A percentile compares a stretch with the other conserved stretches of the same genome.
These are phyloP conservation scores for Dinomys branickii DNA, from an alignment of 2,113 vertebrate species.

Conservation along the genomic window DNA sequence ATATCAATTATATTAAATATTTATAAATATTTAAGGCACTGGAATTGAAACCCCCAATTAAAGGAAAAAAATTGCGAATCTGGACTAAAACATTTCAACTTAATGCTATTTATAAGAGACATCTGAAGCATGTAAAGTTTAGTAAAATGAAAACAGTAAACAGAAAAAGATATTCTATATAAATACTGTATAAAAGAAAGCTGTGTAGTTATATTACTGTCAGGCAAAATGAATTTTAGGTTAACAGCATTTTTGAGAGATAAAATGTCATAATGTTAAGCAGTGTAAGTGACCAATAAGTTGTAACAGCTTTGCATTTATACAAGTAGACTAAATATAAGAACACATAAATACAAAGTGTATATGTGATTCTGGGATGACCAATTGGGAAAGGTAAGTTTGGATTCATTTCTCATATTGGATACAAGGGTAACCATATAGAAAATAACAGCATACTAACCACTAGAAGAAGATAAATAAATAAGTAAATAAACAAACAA, in stretches of 20 bases:
- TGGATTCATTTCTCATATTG: background rate
- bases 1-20: background rate
- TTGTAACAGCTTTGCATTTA: background rate
- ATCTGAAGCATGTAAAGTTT: background rate
- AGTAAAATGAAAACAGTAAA: background rate
- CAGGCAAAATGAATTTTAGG: background rate
- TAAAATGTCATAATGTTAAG: background rate
- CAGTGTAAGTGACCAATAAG: background rate
- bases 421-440: background rate
- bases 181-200: background rate
- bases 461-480: background rate
- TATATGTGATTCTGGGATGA: background rate
- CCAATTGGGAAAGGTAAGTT: background rate
- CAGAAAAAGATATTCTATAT: background rate
- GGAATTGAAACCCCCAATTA: background rate
- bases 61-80: background rate
- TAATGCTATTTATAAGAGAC: background rate
- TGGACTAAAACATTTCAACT: background rate
- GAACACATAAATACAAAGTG: background rate
- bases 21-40: background rate
- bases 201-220: background rate
- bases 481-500: background rate
- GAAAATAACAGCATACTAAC: background rate
- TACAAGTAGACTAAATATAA: background rate
- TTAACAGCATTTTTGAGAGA: background rate